Evolutionary conservation across 1,140 invertebrate species (phyloP).

Genomic region (Ditylenchus dipsaci): DNA sequence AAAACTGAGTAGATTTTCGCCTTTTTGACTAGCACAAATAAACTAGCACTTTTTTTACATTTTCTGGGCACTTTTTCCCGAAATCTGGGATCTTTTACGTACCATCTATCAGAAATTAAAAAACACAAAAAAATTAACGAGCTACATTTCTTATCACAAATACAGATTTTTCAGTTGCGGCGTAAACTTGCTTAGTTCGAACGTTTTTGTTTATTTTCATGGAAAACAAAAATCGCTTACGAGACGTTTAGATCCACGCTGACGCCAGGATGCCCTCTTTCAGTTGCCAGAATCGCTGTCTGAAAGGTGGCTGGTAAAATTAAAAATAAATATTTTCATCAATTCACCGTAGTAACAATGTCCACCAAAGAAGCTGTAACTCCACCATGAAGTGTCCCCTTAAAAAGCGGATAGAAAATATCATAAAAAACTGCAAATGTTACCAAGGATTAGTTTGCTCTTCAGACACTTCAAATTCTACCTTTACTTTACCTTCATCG

Average conservation of each 20-base stretch:
- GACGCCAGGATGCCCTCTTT: slow-evolving; percentile 13
- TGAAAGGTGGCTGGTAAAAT: neutral
- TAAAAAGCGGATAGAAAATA: neutral
- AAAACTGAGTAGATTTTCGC: too few relatives aligned
- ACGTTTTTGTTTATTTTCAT: slow-evolving; percentile 65
- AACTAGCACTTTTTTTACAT: too few relatives aligned
- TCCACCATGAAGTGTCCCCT: slow-evolving; percentile 30
- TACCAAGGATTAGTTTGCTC: slow-evolving; percentile 9
- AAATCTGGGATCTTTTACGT: too few relatives aligned
- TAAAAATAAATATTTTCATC: neutral
- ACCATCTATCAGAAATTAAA: too few relatives aligned
- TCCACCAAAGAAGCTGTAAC: slow-evolving; percentile 34
- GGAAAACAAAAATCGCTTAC: slow-evolving; percentile 15
- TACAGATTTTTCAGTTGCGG: too few relatives aligned
- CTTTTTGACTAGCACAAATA: too few relatives aligned
- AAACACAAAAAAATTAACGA: too few relatives aligned
- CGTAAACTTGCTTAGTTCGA: neutral
- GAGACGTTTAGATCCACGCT: slow-evolving; percentile 30
- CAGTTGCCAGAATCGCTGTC: neutral
- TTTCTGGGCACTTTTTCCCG: too few relatives aligned
- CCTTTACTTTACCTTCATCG: slow-evolving; percentile 26
- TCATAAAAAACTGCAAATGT: neutral
- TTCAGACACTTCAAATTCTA: slow-evolving; percentile 39
- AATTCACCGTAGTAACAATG: slow-evolving; percentile 32
- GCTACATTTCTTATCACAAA: too few relatives aligned